These are phyloP conservation scores for Struthidea cinerea DNA, from an alignment of 2,113 vertebrate genomes.

Conservation along the genomic window DNA sequence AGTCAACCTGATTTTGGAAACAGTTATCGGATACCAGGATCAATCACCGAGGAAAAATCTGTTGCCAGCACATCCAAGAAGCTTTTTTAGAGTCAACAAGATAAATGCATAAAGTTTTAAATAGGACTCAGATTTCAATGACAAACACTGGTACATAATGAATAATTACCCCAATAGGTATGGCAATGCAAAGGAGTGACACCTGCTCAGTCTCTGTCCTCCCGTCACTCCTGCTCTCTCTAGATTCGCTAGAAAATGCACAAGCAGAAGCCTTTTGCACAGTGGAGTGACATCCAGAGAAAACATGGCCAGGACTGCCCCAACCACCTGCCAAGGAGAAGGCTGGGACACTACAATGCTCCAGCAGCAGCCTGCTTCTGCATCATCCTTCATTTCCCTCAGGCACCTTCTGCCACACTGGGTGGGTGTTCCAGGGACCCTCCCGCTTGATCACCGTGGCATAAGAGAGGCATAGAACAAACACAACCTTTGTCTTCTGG, in stretches of 20 bases:
- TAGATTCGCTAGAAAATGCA: neutral
- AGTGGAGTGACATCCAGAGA: neutral
- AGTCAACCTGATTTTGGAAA: neutral
- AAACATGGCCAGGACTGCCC: fast-evolving
- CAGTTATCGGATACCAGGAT: neutral
- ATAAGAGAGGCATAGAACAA: neutral
- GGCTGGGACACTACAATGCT: neutral
- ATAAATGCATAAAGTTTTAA: neutral
- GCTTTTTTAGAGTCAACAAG: neutral
- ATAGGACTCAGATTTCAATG: neutral
- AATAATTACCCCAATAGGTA: neutral
- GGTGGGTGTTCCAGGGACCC: neutral
- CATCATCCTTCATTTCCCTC: neutral
- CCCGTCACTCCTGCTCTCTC: neutral
- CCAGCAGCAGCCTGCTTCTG: neutral
- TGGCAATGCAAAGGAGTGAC: neutral
- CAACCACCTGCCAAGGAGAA: neutral
- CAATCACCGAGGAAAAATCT: neutral
- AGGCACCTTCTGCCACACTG: neutral
- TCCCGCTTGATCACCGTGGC: neutral
- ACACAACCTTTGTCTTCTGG: neutral
- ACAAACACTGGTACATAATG: neutral
- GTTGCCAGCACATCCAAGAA: neutral
- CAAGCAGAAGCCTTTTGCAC: neutral
- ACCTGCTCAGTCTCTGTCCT: neutral